Base-by-base conservation (phyloP, 2,797 vertebrate genomes). In the Pachyuromys duprasi region DNA sequence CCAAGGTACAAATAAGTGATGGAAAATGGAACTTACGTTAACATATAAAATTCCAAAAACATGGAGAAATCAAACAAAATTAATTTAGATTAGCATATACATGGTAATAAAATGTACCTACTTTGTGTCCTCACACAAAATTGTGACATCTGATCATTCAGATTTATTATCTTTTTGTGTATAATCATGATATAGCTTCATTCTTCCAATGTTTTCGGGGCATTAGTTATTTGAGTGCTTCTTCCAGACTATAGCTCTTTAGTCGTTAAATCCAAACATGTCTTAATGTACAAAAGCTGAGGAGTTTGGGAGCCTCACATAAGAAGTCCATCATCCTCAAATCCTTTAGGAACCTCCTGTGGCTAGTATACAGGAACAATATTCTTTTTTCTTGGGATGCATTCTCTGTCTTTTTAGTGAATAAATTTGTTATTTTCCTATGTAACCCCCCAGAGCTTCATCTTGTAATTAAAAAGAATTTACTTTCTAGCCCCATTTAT, bases 51-150 rank as follows among this genome's bases (percentile, higher is more conserved):
- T 3, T 55, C 31, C 33, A 81, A 93, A 79, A 14, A 22, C 57
- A 76, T 24, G 62, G 4, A 95, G 39, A 89, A 95, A 86, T 87
- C 60, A 92, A 90, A 70, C 14, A 69, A 9, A 91, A 86, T n/a
- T 93, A 62, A 95, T 93, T 94, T 89, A 91, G 36, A 62, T 42
- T 45, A 91, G 13, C 62, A 72, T 55, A 45, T 60, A 14, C 14
- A 60, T 57, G 8, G 69, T 63, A 70, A 88, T 72, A 92, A 94
- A 83, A 82, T 80, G 24, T 83, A 11, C 45, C 53, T 89, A n/a
- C 22, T 91, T n/a, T 90, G 65, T 31, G 45, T 89, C 12, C 8
- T 89, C 7, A 81, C 11, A 89, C 4, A 91, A 91, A 91, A 96
- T 24, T 76, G 65, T 55, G 1, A 80, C 67, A 90, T 87, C 45